Evolutionary conservation across 1,140 invertebrate species (phyloP), one percentile per base, ranked within the genome.

Genomic region (Drosophila arawakana): DNA sequence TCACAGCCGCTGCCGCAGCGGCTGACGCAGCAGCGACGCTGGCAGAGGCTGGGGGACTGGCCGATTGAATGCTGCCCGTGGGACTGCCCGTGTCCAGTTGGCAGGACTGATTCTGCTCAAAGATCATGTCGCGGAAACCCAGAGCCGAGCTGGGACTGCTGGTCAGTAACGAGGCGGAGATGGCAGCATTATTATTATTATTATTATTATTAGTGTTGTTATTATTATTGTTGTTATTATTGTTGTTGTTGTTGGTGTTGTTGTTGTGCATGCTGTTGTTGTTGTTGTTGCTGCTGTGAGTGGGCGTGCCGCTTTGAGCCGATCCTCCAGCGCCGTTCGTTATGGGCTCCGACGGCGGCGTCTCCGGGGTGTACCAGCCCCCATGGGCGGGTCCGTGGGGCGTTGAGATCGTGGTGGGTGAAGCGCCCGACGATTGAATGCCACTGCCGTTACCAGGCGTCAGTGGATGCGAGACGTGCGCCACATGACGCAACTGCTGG

Each of bases 351-450:
- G 82, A 91, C 8, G 92, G 91, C 49, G 92, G 92, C 44, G 92
- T 92, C 70, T 92, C 92, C 34, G 92, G 92, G 7, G 91, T 92
- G 60, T 92, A 92, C 91, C 91, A 92, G 50, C 91, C 91, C 5
- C 91, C 91, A 66, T 92, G 91, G 34, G 88, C 85, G 2, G 90
- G 90, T 25, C 90, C 90, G 52, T 91, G 90, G 0, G 90, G 90
- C 52, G 90, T 91, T 72, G 90, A 78, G 60, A 91, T 91, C 62
- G 90, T 91, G 46, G 90, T 91, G 65, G 90, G 90, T 49, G 90
- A 91, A 7, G 85, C 81, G n/a, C 90, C 90, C 58, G 90, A 90
- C 1, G 90, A 81, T 37, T 91, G 88, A 2, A 91, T 41, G 2
- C 77, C 78, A 3, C 82, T 75, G 3, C 74, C 86, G 11, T 86